These are phyloP conservation scores for Drosophila macrospina DNA, from an alignment of 2,888 invertebrate species.

Conservation along the genomic window DNA sequence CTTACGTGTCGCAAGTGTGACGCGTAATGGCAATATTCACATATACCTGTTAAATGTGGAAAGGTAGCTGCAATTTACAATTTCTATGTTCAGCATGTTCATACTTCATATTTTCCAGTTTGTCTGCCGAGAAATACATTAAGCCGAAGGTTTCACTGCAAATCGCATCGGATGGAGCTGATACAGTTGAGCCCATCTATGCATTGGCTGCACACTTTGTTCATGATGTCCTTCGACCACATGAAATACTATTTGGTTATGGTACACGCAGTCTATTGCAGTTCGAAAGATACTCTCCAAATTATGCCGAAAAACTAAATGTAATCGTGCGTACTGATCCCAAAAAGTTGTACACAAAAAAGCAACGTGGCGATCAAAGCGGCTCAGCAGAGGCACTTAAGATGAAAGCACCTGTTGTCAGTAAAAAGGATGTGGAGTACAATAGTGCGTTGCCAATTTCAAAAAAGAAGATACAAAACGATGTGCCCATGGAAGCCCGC, in stretches of 20 bases:
- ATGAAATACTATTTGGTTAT: slow-evolving; percentile 87
- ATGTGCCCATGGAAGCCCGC: slow-evolving; percentile 91
- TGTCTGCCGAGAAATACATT: slow-evolving; percentile 87
- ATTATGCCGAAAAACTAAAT: slow-evolving; percentile 86
- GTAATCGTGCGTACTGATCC: slow-evolving; percentile 83
- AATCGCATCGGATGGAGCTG: slow-evolving; percentile 87
- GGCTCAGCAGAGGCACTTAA: slow-evolving; percentile 68
- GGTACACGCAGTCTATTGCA: slow-evolving; percentile 87
- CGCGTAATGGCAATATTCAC: slow-evolving; percentile 92
- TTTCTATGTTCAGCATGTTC: not conserved
- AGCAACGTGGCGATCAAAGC: slow-evolving; percentile 50
- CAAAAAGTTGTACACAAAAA: slow-evolving; percentile 69
- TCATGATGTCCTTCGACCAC: slow-evolving; percentile 77
- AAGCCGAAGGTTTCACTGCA: slow-evolving; percentile 88
- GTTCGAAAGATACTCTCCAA: slow-evolving; percentile 88
- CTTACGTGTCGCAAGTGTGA: slow-evolving; percentile 86
- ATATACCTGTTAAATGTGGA: slow-evolving; percentile 92
- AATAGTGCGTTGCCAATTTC: slow-evolving; percentile 73
- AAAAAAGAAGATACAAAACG: slow-evolving; percentile 78
- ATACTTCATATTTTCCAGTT: slow-evolving; percentile 49
- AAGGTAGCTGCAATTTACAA: slow-evolving; percentile 84
- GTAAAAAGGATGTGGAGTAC: slow-evolving; percentile 78
- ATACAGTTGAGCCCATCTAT: slow-evolving; percentile 87
- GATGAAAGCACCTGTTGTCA: slow-evolving; percentile 73
- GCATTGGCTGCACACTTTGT: slow-evolving; percentile 86